phyloP scores from a whole-genome alignment of 2,113 vertebrate species.

The Melanerpes formicivorus region DNA sequence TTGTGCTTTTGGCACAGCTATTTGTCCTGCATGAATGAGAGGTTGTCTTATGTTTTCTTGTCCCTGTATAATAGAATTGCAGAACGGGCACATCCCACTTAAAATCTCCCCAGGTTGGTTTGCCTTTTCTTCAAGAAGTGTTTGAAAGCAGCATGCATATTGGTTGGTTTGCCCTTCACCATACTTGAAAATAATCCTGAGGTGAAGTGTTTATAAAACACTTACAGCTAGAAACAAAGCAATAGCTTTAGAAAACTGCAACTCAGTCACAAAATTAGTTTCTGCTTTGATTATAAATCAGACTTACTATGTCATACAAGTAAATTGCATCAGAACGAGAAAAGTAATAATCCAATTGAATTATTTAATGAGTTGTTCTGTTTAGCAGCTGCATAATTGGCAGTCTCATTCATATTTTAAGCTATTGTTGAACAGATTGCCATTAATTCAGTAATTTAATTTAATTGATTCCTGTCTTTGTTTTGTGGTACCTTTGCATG shows the following conservation, averaged over 20 bases:
- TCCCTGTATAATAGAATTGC: slow-evolving; percentile 65
- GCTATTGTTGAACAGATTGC: slow-evolving; percentile 44
- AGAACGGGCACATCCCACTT: slow-evolving; percentile 49
- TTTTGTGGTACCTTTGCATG: not conserved
- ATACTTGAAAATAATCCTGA: slow-evolving; percentile 1
- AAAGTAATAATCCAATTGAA: slow-evolving; percentile 56
- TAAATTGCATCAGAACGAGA: slow-evolving; percentile 33
- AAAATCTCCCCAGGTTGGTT: slow-evolving; percentile 29
- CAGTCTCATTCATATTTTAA: slow-evolving; percentile 65
- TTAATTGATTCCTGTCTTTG: slow-evolving; percentile 23
- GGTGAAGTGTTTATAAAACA: slow-evolving; percentile 1
- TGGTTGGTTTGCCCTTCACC: not conserved
- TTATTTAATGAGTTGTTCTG: slow-evolving; percentile 62
- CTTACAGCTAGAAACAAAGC: not conserved
- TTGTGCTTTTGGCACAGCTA: slow-evolving; percentile 79
- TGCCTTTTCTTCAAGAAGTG: not conserved
- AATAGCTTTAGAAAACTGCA: not conserved
- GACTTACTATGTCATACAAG: not conserved
- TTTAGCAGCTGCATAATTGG: slow-evolving; percentile 59
- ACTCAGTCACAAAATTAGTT: not conserved
- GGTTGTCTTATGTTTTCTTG: slow-evolving; percentile 74
- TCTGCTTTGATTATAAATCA: not conserved
- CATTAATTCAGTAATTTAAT: slow-evolving; percentile 48
- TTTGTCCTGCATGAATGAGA: slow-evolving; percentile 79
- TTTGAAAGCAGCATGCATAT: slow-evolving; percentile 20